Conservation (phyloP, 2,888 invertebrate genomes). For the Onchidella celtica region DNA sequence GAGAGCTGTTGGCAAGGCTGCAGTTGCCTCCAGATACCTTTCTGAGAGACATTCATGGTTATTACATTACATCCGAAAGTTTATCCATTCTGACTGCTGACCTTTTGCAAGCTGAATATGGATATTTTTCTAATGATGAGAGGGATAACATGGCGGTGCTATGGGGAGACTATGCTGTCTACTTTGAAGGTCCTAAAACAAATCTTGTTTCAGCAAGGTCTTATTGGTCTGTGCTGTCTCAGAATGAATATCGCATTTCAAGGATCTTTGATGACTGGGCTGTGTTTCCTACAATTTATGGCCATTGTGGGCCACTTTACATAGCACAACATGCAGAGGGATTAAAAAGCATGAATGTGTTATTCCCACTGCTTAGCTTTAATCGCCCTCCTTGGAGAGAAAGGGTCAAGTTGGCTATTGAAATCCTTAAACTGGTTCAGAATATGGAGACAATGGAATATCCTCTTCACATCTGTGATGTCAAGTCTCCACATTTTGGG, state of each 20-base stretch:
- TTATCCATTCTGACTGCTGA: neutral
- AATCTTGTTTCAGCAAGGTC: constrained; percentile 73
- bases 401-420: constrained; percentile 72
- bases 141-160: constrained; percentile 41
- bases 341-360: constrained; percentile 56
- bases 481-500: constrained; percentile 86
- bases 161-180: constrained; percentile 48
- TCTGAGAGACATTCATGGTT: neutral
- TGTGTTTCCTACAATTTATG: constrained; percentile 85
- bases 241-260: constrained; percentile 86
- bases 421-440: constrained; percentile 84
- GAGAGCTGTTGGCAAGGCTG: constrained; percentile 1
- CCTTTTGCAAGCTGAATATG: constrained; percentile 42
- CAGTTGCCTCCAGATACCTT: neutral
- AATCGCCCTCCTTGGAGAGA: constrained; percentile 61
- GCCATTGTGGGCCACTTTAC: constrained; percentile 86
- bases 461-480: constrained; percentile 86
- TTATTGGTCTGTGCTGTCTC: constrained; percentile 85
- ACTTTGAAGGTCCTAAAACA: constrained; percentile 8
- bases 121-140: constrained; percentile 29
- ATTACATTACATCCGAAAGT: constrained; percentile 16
- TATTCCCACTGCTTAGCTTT: constrained; percentile 59
- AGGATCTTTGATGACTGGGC: constrained; percentile 84
- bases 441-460: constrained; percentile 81
- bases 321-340: constrained; percentile 84